Base-by-base conservation (phyloP, 2,888 invertebrate genomes). In the Toxonevra muliebris region DNA sequence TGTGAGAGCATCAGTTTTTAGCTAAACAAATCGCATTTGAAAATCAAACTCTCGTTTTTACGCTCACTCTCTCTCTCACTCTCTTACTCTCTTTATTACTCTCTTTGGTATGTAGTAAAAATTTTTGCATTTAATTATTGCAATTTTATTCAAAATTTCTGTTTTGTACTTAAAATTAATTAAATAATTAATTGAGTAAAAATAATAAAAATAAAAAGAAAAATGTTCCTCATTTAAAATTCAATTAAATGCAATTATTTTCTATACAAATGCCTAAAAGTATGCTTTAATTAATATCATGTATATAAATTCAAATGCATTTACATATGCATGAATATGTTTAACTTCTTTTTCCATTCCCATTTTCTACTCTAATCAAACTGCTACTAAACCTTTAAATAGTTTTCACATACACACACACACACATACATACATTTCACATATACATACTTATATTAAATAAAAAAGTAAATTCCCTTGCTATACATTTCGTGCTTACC, bases 1-100 rank as follows among this genome's bases (percentile, higher is more conserved):
- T 48, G 48, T 17, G 19, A 45, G 43, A 42, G 15, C 15, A 8
- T 52, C 12, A n/a, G 43, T 41, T n/a, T 17, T 48, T 43, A 10
- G 17, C 40, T 5, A 12, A 20, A 30, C 42, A 54, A 41, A 19
- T 41, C 45, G n/a, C 19, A 52, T 62, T 54, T 42, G 54, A 19
- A 62, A 42, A 41, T 48, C 12, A 12, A 62, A 53, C 43, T 53
- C 43, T 43, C n/a, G n/a, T n/a, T n/a, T n/a, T n/a, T n/a, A n/a
- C n/a, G n/a, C n/a, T n/a, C n/a, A n/a, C n/a, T n/a, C n/a, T n/a
- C n/a, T n/a, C n/a, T n/a, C n/a, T n/a, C n/a, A n/a, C n/a, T n/a
- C n/a, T n/a, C n/a, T n/a, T n/a, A n/a, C n/a, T n/a, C n/a, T n/a
- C n/a, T n/a, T n/a, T n/a, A n/a, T n/a, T n/a, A n/a, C 11, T 19